Evolutionary conservation across 1,140 invertebrate species (phyloP).

Genomic region (Propsilocerus akamusi): DNA sequence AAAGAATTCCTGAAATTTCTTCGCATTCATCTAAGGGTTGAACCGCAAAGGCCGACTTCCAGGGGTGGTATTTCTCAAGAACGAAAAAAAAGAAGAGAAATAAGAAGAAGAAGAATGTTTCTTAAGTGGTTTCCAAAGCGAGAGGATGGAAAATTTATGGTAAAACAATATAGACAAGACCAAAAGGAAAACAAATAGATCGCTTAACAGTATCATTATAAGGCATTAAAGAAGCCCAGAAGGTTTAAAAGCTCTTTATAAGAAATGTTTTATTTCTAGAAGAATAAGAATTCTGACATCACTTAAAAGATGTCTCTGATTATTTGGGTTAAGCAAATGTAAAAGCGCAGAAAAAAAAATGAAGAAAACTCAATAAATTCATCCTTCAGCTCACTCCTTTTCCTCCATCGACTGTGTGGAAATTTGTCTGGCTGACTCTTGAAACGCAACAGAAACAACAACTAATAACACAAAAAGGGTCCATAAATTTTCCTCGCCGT

Average conservation of each 20-base stretch:
- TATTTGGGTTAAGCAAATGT: background rate
- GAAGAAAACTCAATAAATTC: slow-evolving; percentile 1
- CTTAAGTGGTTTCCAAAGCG: slow-evolving; percentile 1
- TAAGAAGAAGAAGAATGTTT: background rate
- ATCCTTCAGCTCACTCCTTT: background rate
- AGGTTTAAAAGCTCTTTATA: too few relatives aligned
- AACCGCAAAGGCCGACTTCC: background rate
- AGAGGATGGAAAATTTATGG: slow-evolving; percentile 1
- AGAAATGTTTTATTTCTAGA: too few relatives aligned
- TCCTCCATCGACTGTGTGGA: background rate
- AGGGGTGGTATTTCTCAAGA: too few relatives aligned
- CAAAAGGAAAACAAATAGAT: background rate
- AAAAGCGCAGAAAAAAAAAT: background rate
- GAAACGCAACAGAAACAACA: background rate
- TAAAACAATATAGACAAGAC: slow-evolving; percentile 1
- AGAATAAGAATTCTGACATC: too few relatives aligned
- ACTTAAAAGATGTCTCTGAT: too few relatives aligned
- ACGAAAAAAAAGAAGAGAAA: too few relatives aligned
- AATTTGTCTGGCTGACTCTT: background rate
- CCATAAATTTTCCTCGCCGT: slow-evolving; percentile 1
- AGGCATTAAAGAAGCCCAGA: too few relatives aligned
- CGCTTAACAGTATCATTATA: slow-evolving; percentile 2
- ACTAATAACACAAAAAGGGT: background rate
- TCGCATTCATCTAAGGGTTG: background rate
- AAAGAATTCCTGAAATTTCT: background rate